Conservation (phyloP, 2,888 invertebrate genomes). For the Anarsia innoxiella region DNA sequence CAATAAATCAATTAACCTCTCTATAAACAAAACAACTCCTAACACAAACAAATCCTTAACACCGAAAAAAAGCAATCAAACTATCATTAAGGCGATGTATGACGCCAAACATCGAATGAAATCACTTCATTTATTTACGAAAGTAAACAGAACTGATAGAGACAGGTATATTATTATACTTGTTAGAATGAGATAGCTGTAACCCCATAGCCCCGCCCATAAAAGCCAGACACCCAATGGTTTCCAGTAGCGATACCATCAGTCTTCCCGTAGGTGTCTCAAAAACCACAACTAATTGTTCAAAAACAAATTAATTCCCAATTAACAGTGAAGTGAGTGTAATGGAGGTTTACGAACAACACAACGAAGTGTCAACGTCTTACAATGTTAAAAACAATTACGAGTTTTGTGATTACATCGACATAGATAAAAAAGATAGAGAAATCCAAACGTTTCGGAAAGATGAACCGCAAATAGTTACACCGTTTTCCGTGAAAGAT, state of each 20-base stretch:
- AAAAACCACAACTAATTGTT: constrained; percentile 55
- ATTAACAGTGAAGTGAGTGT: constrained; percentile 31
- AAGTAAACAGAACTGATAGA: constrained; percentile 47
- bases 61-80: constrained; percentile 31
- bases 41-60: no score
- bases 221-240: constrained; percentile 48
- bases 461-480: constrained; percentile 26
- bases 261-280: constrained; percentile 59
- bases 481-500: constrained; percentile 65
- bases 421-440: constrained; percentile 20
- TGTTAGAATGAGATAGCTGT: constrained; percentile 27
- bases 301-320: constrained; percentile 22
- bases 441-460: background rate
- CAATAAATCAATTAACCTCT: no score
- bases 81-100: constrained; percentile 45
- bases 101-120: constrained; percentile 51
- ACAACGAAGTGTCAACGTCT: constrained; percentile 54
- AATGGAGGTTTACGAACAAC: constrained; percentile 59
- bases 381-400: constrained; percentile 50
- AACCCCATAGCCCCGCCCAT: constrained; percentile 46
- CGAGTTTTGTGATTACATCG: constrained; percentile 42
- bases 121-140: constrained; percentile 64
- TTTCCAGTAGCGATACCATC: constrained; percentile 51
- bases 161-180: constrained; percentile 21
- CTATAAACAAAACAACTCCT: no score